Percentiles rank a stretch among this genome's conserved stretches.
Evolutionary conservation across 2,113 vertebrate genomes (phyloP).

Genomic region (Hepsetus odoe): DNA sequence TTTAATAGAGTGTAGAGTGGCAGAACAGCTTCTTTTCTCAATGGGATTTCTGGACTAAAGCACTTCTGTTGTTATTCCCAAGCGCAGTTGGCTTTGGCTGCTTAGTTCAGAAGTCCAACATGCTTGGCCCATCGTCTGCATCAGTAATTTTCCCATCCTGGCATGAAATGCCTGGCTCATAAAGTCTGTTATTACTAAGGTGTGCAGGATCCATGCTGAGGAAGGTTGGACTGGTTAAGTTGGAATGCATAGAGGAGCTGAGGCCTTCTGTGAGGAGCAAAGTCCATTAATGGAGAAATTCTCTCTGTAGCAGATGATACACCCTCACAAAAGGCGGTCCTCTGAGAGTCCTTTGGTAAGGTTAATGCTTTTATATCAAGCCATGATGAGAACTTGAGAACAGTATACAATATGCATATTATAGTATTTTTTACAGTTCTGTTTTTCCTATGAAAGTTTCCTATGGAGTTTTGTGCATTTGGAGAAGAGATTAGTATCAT

Average conservation of each 20-base stretch:
- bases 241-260: constrained; percentile 55
- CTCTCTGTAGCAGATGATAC: constrained; percentile 64
- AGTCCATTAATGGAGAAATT: constrained; percentile 73
- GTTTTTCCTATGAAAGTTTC: not conserved
- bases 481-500: not conserved
- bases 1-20: constrained; percentile 67
- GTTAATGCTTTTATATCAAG: not conserved
- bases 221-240: constrained; percentile 14
- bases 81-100: not conserved
- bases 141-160: constrained; percentile 35
- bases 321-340: not conserved
- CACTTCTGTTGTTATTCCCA: constrained; percentile 43
- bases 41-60: constrained; percentile 67
- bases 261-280: constrained; percentile 72
- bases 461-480: not conserved
- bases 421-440: not conserved
- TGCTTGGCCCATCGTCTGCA: constrained; percentile 21
- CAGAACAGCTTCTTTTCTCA: constrained; percentile 65
- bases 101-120: constrained; percentile 14
- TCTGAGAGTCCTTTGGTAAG: not conserved
- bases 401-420: not conserved
- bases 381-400: not conserved
- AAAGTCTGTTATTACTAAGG: constrained; percentile 50
- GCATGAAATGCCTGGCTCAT: constrained; percentile 33
- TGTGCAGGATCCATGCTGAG: constrained; percentile 44